phyloP scores from a whole-genome alignment of 2,113 vertebrate species.

The Oncorhynchus masou region DNA sequence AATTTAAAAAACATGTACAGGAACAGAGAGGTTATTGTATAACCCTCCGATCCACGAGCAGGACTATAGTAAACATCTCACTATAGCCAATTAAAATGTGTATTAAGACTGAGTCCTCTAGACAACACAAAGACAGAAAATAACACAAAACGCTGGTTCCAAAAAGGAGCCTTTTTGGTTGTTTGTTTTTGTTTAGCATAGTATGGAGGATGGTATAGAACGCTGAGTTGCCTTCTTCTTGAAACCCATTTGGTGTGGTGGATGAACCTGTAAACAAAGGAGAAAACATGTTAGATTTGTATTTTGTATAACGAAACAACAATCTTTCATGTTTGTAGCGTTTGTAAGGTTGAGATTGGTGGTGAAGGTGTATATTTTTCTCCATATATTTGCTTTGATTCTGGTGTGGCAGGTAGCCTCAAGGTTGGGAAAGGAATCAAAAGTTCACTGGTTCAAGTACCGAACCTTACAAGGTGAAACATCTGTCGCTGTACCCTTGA shows the following conservation, averaged over 20 bases:
- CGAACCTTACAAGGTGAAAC: no score
- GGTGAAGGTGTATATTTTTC: background rate
- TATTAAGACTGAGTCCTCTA: slow-evolving; percentile 1
- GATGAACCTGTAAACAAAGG: slow-evolving; percentile 37
- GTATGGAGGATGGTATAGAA: slow-evolving; percentile 1
- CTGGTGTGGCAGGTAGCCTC: background rate
- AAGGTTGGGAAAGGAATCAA: no score
- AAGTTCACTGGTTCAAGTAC: no score
- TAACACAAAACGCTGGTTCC: slow-evolving; percentile 27
- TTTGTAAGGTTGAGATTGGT: no score
- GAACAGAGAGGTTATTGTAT: slow-evolving; percentile 1
- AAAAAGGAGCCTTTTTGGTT: slow-evolving; percentile 22
- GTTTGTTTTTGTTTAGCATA: slow-evolving; percentile 35
- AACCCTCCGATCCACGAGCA: slow-evolving; percentile 11
- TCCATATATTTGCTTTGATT: background rate
- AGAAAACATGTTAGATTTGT: slow-evolving; percentile 3
- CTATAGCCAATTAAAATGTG: background rate
- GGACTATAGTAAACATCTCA: slow-evolving; percentile 8
- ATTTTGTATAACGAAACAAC: background rate
- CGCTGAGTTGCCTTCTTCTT: slow-evolving; percentile 6
- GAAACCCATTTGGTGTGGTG: slow-evolving; percentile 5
- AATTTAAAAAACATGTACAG: slow-evolving; percentile 9
- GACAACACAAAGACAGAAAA: slow-evolving; percentile 31
- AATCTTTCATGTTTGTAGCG: no score
- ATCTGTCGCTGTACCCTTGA: no score